phyloP scores from a whole-genome alignment of 2,888 invertebrate genomes.

The Dryadula phaetusa region DNA sequence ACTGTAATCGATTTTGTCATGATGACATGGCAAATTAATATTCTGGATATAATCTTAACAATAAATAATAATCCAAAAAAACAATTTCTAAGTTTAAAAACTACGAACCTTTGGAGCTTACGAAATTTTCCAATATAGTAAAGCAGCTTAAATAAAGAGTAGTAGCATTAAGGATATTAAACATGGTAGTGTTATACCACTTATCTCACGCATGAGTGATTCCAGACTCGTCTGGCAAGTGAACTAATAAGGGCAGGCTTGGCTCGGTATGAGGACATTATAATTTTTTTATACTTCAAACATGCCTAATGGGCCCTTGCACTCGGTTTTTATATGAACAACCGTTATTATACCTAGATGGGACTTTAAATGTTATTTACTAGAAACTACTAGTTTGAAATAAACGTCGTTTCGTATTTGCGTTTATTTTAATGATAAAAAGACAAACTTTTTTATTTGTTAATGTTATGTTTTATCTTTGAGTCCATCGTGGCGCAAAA shows the following conservation, averaged over 20 bases:
- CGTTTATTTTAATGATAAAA: too few relatives aligned
- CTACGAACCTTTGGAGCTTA: too few relatives aligned
- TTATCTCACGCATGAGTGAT: slow-evolving; percentile 57
- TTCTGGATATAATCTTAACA: too few relatives aligned
- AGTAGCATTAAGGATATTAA: slow-evolving; percentile 15
- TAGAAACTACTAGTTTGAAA: slow-evolving; percentile 10
- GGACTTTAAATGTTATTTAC: slow-evolving; percentile 18
- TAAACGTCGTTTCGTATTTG: too few relatives aligned
- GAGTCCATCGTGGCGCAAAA: too few relatives aligned
- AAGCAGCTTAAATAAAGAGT: neutral
- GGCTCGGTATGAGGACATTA: slow-evolving; percentile 67
- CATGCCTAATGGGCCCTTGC: slow-evolving; percentile 67
- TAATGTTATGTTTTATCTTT: too few relatives aligned
- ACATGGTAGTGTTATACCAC: slow-evolving; percentile 46
- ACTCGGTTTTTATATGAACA: slow-evolving; percentile 53
- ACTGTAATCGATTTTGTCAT: too few relatives aligned
- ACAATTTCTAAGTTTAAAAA: too few relatives aligned
- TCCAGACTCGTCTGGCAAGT: slow-evolving; percentile 57
- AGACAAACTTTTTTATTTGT: too few relatives aligned
- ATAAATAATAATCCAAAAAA: too few relatives aligned
- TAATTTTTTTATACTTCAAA: slow-evolving; percentile 62
- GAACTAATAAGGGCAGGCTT: slow-evolving; percentile 71
- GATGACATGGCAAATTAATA: too few relatives aligned
- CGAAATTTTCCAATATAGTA: neutral
- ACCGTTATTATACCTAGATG: slow-evolving; percentile 45